Conservation (phyloP, 2,797 vertebrate species). For the Leuciscus waleckii region DNA sequence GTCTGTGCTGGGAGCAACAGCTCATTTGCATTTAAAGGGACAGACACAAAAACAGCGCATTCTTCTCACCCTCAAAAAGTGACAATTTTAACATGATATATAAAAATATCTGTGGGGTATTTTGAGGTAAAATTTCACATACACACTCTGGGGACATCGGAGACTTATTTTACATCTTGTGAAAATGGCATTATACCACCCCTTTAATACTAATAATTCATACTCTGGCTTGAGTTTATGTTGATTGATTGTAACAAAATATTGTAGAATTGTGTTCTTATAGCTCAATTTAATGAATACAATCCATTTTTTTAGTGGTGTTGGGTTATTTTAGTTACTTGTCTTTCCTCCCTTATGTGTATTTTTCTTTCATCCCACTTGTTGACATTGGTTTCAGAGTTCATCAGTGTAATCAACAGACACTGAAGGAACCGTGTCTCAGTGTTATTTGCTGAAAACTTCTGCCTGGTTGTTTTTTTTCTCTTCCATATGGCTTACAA, state of each 20-base stretch:
- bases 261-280: background rate
- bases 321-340: background rate
- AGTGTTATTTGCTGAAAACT: constrained; percentile 11
- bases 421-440: constrained; percentile 4
- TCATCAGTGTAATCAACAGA: constrained; percentile 31
- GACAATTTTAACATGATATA: too few species aligned
- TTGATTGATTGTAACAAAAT: background rate
- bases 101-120: too few species aligned
- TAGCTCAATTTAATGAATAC: background rate
- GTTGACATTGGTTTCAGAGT: constrained; percentile 27
- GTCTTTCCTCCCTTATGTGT: constrained; percentile 3
- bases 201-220: background rate
- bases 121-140: too few species aligned
- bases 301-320: background rate
- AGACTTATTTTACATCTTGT: too few species aligned
- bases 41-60: too few species aligned
- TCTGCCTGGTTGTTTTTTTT: constrained; percentile 14
- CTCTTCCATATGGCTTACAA: constrained; percentile 28
- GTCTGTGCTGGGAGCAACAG: too few species aligned
- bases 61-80: too few species aligned
- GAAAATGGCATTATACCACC: too few species aligned
- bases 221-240: background rate
- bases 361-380: constrained; percentile 22
- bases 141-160: too few species aligned
- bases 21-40: too few species aligned